Conservation (phyloP, 2,888 invertebrate genomes). For the Myopa tessellatipennis region DNA sequence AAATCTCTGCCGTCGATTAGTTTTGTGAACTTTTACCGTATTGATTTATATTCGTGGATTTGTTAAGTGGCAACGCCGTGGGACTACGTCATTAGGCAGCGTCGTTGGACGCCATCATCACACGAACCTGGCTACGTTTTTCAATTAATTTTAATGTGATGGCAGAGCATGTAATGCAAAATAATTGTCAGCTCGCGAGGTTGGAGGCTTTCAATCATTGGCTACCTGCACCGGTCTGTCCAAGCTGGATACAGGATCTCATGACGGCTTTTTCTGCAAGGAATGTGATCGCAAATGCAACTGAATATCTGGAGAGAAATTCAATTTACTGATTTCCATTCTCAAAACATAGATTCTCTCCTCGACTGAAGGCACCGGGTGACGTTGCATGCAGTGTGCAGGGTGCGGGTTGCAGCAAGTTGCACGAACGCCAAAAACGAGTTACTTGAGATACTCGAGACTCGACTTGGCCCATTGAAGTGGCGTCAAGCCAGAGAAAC, state of each 20-base stretch:
- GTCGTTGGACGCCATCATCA: conserved; percentile 23
- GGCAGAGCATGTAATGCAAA: conserved; percentile 52
- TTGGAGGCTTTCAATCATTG: conserved; percentile 55
- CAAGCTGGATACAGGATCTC: neutral
- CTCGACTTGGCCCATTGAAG: conserved; percentile 27
- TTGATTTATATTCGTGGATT: conserved; percentile 28
- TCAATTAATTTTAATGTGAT: conserved; percentile 26
- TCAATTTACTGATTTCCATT: conserved; percentile 6
- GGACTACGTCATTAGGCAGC: conserved; percentile 21
- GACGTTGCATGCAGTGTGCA: neutral
- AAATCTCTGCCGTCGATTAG: conserved; percentile 12
- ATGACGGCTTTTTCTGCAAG: neutral
- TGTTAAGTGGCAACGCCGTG: conserved; percentile 31
- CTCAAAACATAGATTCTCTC: neutral
- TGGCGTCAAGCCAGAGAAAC: conserved; percentile 17
- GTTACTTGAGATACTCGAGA: neutral
- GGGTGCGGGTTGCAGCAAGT: neutral
- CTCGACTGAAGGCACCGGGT: too few species aligned
- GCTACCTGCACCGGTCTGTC: conserved; percentile 40
- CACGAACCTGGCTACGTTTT: conserved; percentile 9
- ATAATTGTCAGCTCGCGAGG: conserved; percentile 52
- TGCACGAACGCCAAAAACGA: neutral
- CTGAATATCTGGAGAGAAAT: neutral
- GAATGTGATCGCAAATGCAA: neutral
- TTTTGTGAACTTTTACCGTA: conserved; percentile 28